Base-by-base conservation (phyloP, 2,888 invertebrate genomes). In the Trissoscelio sp. region DNA sequence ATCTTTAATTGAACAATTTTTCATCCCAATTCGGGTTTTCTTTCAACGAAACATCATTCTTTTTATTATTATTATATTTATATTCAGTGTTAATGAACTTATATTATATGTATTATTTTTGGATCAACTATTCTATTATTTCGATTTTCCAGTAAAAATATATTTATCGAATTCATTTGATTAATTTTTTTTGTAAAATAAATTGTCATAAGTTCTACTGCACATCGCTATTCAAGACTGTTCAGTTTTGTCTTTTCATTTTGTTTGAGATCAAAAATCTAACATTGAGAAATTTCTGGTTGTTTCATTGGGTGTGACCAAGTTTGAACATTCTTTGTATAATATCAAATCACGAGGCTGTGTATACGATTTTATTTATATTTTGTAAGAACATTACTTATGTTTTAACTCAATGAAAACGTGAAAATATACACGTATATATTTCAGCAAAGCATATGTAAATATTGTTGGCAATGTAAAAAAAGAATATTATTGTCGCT, bases 331-430 rank as follows among this genome's bases (percentile, higher is more conserved):
- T 34, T 37, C 20, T 55, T 20, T 69, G 44, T 69, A 67, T 42
- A 57, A 46, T 57, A 51, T 72, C 60, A 51, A 70, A 48, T 70
- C 39, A 22, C 42, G 51, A 72, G 60, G 60, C 72, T 72, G 48
- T 72, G 60, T 70, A 39, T 24, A 60, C 11, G n/a, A 70, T 46
- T 60, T 57, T 60, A 72, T 62, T 72, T 72, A 62, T 72, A 53
- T 46, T 53, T 51, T 72, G 55, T 69, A 46, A 39, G 42, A 51
- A 70, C 7, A 51, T 28, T 37, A 60, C 11, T 48, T 48, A n/a
- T 16, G 28, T 24, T 48, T 46, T 37, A 39, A 53, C 7, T 48
- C 46, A 44, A 48, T 58, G 24, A 34, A 48, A 12, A 39, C 3
- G 18, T 48, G 37, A 28, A 70, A 37, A 70, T 48, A 70, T 70